Percentiles rank a stretch among this genome's conserved stretches.
Evolutionary conservation across 2,113 vertebrate genomes (phyloP).

Genomic region (Dipodomys ordii): DNA sequence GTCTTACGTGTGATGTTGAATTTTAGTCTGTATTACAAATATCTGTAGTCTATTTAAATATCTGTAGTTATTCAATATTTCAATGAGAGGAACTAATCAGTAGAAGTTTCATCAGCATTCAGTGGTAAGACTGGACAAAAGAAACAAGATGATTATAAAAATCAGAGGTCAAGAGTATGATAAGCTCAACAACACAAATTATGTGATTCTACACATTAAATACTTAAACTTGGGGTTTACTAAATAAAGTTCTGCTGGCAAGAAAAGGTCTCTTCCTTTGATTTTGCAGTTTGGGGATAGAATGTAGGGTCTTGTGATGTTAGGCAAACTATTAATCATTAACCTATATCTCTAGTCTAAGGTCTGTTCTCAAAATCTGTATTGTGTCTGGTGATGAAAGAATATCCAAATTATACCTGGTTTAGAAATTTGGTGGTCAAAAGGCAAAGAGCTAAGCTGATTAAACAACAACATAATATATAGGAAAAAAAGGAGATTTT

Average conservation of each 20-base stretch:
- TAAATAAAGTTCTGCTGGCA: background rate
- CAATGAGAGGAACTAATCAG: background rate
- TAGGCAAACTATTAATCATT: background rate
- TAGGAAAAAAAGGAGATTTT: conserved; percentile 1
- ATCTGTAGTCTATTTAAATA: background rate
- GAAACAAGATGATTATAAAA: background rate
- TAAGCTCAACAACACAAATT: background rate
- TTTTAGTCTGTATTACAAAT: background rate
- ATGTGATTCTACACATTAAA: background rate
- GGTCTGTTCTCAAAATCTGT: background rate
- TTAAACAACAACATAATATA: background rate
- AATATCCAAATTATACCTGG: background rate
- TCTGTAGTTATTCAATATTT: background rate
- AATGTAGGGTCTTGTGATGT: background rate
- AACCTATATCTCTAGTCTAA: background rate
- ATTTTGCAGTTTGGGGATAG: background rate
- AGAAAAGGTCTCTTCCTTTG: background rate
- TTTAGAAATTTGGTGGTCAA: background rate
- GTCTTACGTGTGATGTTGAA: background rate
- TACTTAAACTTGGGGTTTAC: conserved; percentile 21
- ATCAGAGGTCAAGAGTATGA: background rate
- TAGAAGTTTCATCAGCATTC: background rate
- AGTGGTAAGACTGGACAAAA: background rate
- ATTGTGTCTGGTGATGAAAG: background rate
- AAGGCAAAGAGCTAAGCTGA: background rate